These are phyloP conservation scores for Onthophagus taurus DNA, from an alignment of 1,140 invertebrate genomes.

Conservation along the genomic window DNA sequence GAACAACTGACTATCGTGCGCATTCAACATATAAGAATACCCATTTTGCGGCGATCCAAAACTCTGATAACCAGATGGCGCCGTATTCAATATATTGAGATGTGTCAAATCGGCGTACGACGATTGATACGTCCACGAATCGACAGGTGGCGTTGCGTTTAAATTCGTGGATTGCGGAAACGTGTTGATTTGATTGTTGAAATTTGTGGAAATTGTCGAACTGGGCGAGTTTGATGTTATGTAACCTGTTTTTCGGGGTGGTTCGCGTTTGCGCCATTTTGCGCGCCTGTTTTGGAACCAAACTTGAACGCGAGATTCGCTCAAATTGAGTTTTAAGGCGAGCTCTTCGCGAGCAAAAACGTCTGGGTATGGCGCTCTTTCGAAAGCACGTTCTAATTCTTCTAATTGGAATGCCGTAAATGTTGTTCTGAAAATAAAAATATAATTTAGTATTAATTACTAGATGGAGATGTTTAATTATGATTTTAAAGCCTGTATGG, in stretches of 20 bases:
- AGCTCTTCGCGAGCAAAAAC: slow-evolving; percentile 93
- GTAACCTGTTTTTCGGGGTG: slow-evolving; percentile 79
- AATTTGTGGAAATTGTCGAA: slow-evolving; percentile 50
- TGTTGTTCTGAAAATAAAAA: slow-evolving; percentile 68
- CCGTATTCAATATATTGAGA: slow-evolving; percentile 58
- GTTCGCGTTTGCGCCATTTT: slow-evolving; percentile 97
- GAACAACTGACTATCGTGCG: slow-evolving; percentile 56
- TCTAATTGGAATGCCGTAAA: slow-evolving; percentile 94
- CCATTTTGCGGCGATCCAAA: slow-evolving; percentile 43
- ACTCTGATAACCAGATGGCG: slow-evolving; percentile 53
- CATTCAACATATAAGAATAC: slow-evolving; percentile 57
- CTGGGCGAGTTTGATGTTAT: slow-evolving; percentile 31
- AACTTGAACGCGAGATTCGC: slow-evolving; percentile 90
- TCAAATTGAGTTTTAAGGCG: slow-evolving; percentile 79
- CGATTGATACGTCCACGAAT: slow-evolving; percentile 68
- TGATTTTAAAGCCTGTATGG: background rate
- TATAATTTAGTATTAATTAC: background rate
- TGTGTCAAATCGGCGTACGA: slow-evolving; percentile 65
- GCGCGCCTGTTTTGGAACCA: slow-evolving; percentile 92
- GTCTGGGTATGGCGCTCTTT: slow-evolving; percentile 91
- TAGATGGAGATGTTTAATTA: background rate
- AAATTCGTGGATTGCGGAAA: slow-evolving; percentile 55
- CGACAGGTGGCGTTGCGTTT: slow-evolving; percentile 49
- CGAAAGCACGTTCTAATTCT: slow-evolving; percentile 88
- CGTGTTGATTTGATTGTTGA: slow-evolving; percentile 54